Conservation (phyloP, 2,113 vertebrate genomes). For the Rhizomys pruinosus region DNA sequence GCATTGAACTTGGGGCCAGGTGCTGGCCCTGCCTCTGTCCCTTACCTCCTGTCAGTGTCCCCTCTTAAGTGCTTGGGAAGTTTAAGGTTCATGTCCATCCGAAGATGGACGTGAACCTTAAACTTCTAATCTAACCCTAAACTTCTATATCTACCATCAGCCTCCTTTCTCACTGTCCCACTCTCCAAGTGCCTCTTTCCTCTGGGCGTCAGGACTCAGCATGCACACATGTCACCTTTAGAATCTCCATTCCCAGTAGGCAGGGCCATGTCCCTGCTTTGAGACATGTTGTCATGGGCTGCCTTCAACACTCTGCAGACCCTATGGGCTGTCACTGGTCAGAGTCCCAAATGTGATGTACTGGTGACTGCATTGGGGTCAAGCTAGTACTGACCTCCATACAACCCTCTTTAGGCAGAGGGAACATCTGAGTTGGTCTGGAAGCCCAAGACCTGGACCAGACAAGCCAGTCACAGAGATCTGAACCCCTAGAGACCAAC, state of each 20-base stretch:
- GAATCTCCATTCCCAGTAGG: too few species aligned
- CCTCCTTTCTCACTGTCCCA: neutral
- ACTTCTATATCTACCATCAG: accelerated
- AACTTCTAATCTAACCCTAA: too few species aligned
- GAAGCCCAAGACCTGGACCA: neutral
- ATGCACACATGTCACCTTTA: accelerated
- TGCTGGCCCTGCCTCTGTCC: too few species aligned
- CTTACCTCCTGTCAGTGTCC: neutral
- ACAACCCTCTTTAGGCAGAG: neutral
- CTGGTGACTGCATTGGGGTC: accelerated
- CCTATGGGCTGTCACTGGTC: neutral
- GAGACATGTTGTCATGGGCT: too few species aligned
- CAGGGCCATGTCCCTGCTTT: neutral
- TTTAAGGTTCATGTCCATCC: neutral
- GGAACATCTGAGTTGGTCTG: neutral
- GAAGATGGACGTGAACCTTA: too few species aligned
- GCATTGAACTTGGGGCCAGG: accelerated
- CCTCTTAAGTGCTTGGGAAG: accelerated
- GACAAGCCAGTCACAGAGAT: neutral
- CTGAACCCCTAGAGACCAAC: too few species aligned
- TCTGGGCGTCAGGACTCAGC: neutral
- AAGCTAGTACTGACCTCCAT: accelerated
- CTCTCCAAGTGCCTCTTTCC: accelerated
- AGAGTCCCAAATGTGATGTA: accelerated
- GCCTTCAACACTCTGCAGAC: accelerated